Evolutionary conservation across 53 echinoderm and acorn worm genomes (phyloP), one percentile per base, ranked within the genome.

Genomic region (Holothuria leucospilota): DNA sequence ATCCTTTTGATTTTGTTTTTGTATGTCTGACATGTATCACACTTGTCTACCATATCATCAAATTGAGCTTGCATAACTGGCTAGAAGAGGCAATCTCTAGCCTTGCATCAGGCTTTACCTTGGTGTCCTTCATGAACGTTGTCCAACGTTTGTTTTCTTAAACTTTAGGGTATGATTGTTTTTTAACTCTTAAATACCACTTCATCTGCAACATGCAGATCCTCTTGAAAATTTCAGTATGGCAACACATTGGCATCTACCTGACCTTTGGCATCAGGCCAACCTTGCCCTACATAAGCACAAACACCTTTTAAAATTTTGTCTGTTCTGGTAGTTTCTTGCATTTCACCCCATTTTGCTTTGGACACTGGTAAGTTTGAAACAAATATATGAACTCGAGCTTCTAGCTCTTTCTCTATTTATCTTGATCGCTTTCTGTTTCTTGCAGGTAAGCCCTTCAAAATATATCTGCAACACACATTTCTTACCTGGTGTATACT

Each of bases 41-140:
- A 71, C 29, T 8, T 71, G 7, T 8, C 8, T 29, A 71, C 27
- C 28, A 5, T 6, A 29, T 71, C 30, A 11, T 13, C 30, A 6
- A 71, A 30, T 8, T 71, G 29, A 11, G n/a, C 20, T 40, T 7
- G 9, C 72, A 71, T 71, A 8, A 29, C 20, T 27, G 72, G 72
- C 72, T 39, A 71, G 29, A 28, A 71, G 7, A 72, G 12, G 9
- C 25, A 6, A 5, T 24, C 34, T 20, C n/a, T 8, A 30, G 72
- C 72, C 20, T 60, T 60, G 61, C 61, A 60, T 60, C 20, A 15
- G 14, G 61, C 13, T 60, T 15, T 20, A 13, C 20, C 20, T 13
- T 15, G 87, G 80, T 87, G 80, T 13, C 80, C 34, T 20, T 67
- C 40, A 77, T 87, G 87, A 21, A 88, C 69, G 42, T 88, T 88